A percentile compares a stretch with the other conserved stretches of the same genome.
phyloP scores from a whole-genome alignment of 2,888 invertebrate species.

The Oligia strigilis region DNA sequence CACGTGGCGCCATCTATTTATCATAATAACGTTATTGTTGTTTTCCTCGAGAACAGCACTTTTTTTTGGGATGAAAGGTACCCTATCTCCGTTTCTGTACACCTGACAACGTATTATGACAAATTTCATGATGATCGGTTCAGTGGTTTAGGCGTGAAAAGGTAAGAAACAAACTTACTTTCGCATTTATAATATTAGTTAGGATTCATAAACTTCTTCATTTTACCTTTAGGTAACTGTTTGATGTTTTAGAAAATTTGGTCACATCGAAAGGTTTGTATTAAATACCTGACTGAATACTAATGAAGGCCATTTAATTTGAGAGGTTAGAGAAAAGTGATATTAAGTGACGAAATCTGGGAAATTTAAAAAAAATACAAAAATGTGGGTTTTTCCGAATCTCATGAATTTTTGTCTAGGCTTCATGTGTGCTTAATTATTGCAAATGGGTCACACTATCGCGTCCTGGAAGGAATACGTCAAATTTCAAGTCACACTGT shows the following conservation, averaged over 20 bases:
- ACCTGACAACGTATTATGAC: too few relatives aligned
- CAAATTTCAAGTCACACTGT: neutral
- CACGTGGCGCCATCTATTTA: too few relatives aligned
- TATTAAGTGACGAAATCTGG: neutral
- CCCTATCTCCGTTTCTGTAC: too few relatives aligned
- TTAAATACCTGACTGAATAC: neutral
- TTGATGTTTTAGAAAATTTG: neutral
- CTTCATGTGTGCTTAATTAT: neutral
- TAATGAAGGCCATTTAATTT: neutral
- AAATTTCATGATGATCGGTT: too few relatives aligned
- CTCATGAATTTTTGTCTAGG: neutral
- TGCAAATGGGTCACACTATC: neutral
- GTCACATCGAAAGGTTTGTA: neutral
- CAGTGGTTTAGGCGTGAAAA: too few relatives aligned
- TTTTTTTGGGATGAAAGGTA: too few relatives aligned
- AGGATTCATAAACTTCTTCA: neutral
- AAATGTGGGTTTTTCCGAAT: neutral
- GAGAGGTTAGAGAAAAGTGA: neutral
- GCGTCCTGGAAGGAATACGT: neutral
- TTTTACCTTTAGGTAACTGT: neutral
- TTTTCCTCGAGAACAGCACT: too few relatives aligned
- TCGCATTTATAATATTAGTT: too few relatives aligned
- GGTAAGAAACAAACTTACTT: too few relatives aligned
- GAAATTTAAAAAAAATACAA: too few relatives aligned
- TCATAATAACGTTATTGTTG: too few relatives aligned